Conservation (phyloP, 2,888 invertebrate genomes). For the Junonia oenone region DNA sequence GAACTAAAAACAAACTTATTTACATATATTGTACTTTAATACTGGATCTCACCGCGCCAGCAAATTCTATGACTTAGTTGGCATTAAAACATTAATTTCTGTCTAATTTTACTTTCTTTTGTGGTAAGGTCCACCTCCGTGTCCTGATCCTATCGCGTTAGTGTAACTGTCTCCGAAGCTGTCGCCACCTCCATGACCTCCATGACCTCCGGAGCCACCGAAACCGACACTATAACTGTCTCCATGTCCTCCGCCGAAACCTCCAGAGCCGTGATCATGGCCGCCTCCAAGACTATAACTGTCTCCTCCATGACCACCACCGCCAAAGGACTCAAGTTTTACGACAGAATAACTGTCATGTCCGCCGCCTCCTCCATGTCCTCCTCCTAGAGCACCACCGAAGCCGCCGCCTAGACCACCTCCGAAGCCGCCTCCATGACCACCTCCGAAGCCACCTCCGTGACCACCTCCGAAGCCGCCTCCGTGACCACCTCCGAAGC, state of each 20-base stretch:
- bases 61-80: slow-evolving; percentile 62
- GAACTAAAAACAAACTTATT: slow-evolving; percentile 45
- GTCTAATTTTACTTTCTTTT: slow-evolving; percentile 41
- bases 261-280: slow-evolving; percentile 13
- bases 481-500: slow-evolving; percentile 19
- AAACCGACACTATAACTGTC: slow-evolving; percentile 33
- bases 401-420: slow-evolving; percentile 26
- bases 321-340: slow-evolving; percentile 29
- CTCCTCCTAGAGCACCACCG: slow-evolving; percentile 22
- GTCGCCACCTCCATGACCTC: slow-evolving; percentile 38
- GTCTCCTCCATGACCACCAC: slow-evolving; percentile 34
- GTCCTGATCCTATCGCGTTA: slow-evolving; percentile 62
- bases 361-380: slow-evolving; percentile 32
- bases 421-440: slow-evolving; percentile 24
- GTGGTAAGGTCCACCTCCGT: slow-evolving; percentile 71
- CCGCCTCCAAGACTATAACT: slow-evolving; percentile 31
- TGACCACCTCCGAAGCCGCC: no score
- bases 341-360: slow-evolving; percentile 27
- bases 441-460: slow-evolving; percentile 17
- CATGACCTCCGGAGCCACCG: slow-evolving; percentile 19
- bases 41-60: slow-evolving; percentile 36
- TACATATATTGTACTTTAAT: slow-evolving; percentile 47
- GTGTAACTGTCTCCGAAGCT: slow-evolving; percentile 61
- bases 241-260: slow-evolving; percentile 21
- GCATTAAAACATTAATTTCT: slow-evolving; percentile 27